Evolutionary conservation across 2,888 invertebrate genomes (phyloP).

Genomic region (Meiosimyza platycephala): DNA sequence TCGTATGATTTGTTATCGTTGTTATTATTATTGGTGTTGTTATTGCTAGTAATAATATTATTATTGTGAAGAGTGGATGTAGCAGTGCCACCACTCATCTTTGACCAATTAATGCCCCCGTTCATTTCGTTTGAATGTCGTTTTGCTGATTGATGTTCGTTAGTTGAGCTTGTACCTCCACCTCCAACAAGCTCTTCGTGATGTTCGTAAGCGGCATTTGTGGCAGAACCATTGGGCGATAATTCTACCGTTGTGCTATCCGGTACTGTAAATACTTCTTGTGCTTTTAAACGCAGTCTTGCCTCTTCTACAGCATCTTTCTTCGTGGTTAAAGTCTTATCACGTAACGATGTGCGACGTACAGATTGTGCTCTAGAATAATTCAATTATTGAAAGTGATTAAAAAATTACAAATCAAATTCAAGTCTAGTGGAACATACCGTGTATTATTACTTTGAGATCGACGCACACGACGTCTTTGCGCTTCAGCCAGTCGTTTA

Average conservation of each 20-base stretch:
- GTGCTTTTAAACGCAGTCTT: constrained; percentile 75
- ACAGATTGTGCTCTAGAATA: constrained; percentile 85
- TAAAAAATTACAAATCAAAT: neutral
- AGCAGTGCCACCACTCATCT: constrained; percentile 25
- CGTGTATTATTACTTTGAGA: constrained; percentile 78
- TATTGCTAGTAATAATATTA: constrained; percentile 45
- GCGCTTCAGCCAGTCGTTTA: constrained; percentile 71
- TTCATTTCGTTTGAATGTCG: constrained; percentile 11
- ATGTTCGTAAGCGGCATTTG: constrained; percentile 41
- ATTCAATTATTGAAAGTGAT: neutral
- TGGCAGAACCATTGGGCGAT: constrained; percentile 49
- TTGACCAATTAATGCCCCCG: constrained; percentile 35
- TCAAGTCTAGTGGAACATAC: constrained; percentile 44
- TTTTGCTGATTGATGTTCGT: neutral
- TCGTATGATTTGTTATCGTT: constrained; percentile 47
- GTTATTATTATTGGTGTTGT: constrained; percentile 49
- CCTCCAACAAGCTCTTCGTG: constrained; percentile 19
- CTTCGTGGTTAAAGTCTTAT: constrained; percentile 92
- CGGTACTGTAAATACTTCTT: constrained; percentile 68
- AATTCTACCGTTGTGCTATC: constrained; percentile 55
- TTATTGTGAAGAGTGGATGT: constrained; percentile 38
- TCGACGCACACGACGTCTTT: constrained; percentile 75
- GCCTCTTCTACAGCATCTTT: constrained; percentile 96
- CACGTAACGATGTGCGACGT: constrained; percentile 90
- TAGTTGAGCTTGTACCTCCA: constrained; percentile 30